Percentiles rank a stretch among this genome's conserved stretches.
Evolutionary conservation across 2,888 invertebrate species (phyloP).

Genomic region (Megamerina dolium): DNA sequence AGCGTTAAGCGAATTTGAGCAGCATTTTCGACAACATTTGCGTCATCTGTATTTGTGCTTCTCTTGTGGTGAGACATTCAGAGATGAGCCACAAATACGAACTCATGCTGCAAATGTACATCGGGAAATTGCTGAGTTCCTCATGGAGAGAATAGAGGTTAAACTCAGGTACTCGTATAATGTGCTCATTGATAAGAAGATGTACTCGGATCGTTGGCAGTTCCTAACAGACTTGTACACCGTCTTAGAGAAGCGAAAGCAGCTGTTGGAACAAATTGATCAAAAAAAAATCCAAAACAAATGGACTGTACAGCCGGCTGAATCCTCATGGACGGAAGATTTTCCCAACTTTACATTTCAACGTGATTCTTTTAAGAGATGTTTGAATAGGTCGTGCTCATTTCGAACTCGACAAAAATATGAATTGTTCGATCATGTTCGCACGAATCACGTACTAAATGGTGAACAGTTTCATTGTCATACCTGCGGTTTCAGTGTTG

Average conservation of each 20-base stretch:
- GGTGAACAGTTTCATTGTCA: constrained; percentile 16
- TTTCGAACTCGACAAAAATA: constrained; percentile 15
- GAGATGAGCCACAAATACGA: constrained; percentile 2
- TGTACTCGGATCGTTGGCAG: constrained; percentile 10
- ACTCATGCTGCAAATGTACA: constrained; percentile 15
- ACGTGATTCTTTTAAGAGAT: too few species aligned
- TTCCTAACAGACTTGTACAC: constrained; percentile 14
- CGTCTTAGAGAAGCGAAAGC: constrained; percentile 16
- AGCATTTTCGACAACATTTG: constrained; percentile 22
- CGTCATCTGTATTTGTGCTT: constrained; percentile 23
- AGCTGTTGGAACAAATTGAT: constrained; percentile 10
- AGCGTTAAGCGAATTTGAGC: constrained; percentile 13
- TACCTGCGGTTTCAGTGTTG: constrained; percentile 14
- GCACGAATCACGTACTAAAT: constrained; percentile 5
- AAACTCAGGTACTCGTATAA: constrained; percentile 19
- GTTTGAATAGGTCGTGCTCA: constrained; percentile 14
- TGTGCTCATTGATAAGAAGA: constrained; percentile 12
- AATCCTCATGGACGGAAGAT: constrained; percentile 20
- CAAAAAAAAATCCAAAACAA: constrained; percentile 9
- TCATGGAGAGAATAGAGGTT: constrained; percentile 16
- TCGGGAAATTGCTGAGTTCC: constrained; percentile 5
- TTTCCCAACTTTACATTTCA: constrained; percentile 12
- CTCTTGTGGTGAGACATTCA: constrained; percentile 18
- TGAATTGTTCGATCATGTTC: constrained; percentile 15
- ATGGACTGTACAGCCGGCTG: constrained; percentile 14